Evolutionary conservation across 2,888 invertebrate species (phyloP), one percentile per base, ranked within the genome.

Genomic region (Metalampra italica): DNA sequence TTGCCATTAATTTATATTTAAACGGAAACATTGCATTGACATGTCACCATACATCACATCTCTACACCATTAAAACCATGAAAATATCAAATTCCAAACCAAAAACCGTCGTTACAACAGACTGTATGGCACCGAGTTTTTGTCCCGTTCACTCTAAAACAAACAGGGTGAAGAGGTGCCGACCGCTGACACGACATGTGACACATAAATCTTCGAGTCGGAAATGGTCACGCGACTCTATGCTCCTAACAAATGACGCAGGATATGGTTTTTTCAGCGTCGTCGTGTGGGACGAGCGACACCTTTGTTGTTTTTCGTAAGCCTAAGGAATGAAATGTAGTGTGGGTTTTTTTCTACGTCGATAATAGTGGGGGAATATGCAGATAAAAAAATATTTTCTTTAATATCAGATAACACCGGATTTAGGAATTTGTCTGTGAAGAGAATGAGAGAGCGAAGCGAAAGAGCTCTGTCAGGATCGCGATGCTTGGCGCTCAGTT

Each of bases 101-200:
- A 45, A 50, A 38, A 50, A 8, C 9, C 9, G n/a, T 22, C 22
- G 22, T 22, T 15, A 51, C 57, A 22, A 48, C 73, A 84, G 83
- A 84, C 84, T 51, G 82, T 77, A 55, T 78, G 83, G 82, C 84
- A 75, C 81, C 82, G 52, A 66, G 59, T 80, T 83, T 82, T 81
- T 68, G 56, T 53, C 39, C 51, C 67, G 55, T 53, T 37, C 52
- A 54, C 54, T 53, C 54, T 29, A 52, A 51, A 62, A 56, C 58
- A 66, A 69, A 73, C 63, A 39, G 56, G 57, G 49, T 46, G 47
- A 46, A 55, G 48, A 43, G 43, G 43, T 45, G 46, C 49, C 54
- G 47, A 59, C 65, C 65, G 50, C 56, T 56, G 65, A 70, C 75
- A 71, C 55, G 65, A 70, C 75, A 71, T 70, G 72, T 74, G 73